These are phyloP conservation scores for Xylocampa areola DNA, from an alignment of 2,888 invertebrate genomes.

Conservation along the genomic window DNA sequence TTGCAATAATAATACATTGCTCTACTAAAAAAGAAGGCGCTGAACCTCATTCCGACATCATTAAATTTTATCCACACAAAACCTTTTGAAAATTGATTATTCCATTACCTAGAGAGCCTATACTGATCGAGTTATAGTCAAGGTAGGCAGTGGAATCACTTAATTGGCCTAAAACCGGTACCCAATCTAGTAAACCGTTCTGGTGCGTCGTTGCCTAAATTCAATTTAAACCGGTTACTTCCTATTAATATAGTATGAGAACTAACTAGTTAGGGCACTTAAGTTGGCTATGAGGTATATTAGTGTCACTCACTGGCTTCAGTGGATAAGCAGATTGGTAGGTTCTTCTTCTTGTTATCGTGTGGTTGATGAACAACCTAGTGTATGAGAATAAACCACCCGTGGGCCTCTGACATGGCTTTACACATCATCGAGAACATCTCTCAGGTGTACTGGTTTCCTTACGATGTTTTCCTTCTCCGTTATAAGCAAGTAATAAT, in stretches of 20 bases:
- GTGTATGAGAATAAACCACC: too few relatives aligned
- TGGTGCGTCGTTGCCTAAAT: conserved; percentile 38
- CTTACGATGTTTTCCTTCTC: too few relatives aligned
- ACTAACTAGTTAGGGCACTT: conserved; percentile 10
- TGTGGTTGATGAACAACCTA: too few relatives aligned
- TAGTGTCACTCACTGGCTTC: conserved; percentile 7
- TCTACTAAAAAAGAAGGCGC: too few relatives aligned
- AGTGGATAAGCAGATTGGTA: background rate
- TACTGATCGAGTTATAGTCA: conserved; percentile 34
- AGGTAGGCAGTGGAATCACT: conserved; percentile 13
- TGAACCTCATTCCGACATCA: too few relatives aligned
- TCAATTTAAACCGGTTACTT: conserved; percentile 44
- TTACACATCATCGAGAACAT: too few relatives aligned
- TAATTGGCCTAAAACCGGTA: conserved; percentile 42
- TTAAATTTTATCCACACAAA: conserved; percentile 18
- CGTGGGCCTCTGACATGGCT: too few relatives aligned
- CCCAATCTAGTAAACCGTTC: conserved; percentile 36
- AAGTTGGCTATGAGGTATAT: conserved; percentile 9
- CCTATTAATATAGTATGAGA: conserved; percentile 34
- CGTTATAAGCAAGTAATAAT: too few relatives aligned
- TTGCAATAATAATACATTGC: too few relatives aligned
- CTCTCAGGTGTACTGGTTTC: too few relatives aligned
- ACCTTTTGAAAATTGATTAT: conserved; percentile 45
- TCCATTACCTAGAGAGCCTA: conserved; percentile 34
- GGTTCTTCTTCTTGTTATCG: background rate